Percentiles rank a stretch among this genome's conserved stretches.
Evolutionary conservation across 2,888 invertebrate genomes (phyloP).

Genomic region (Ctena decussata): DNA sequence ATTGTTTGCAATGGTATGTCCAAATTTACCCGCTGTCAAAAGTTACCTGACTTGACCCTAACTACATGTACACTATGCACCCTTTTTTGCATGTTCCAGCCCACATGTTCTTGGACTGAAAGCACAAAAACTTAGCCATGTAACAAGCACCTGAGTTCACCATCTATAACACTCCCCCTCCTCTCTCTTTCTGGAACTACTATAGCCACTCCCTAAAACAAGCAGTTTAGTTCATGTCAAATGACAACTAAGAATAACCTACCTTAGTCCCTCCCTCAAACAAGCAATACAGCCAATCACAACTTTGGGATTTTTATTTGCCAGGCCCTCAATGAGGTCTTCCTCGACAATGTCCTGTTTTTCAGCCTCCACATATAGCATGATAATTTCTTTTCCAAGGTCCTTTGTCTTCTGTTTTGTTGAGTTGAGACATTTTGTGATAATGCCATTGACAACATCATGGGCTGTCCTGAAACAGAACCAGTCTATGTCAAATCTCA

Average conservation of each 20-base stretch:
- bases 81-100: too few species aligned
- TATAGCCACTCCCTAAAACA: background rate
- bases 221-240: background rate
- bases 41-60: too few species aligned
- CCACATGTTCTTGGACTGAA: too few species aligned
- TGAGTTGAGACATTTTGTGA: constrained; percentile 97
- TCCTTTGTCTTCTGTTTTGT: constrained; percentile 97
- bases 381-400: constrained; percentile 94
- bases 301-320: constrained; percentile 98
- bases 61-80: too few species aligned
- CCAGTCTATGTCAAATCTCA: too few species aligned
- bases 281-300: constrained; percentile 94
- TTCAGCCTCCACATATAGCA: constrained; percentile 98
- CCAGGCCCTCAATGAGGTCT: constrained; percentile 96
- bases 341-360: constrained; percentile 95
- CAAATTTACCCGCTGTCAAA: too few species aligned
- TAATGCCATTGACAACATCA: constrained; percentile 95
- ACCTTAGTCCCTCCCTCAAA: constrained; percentile 91
- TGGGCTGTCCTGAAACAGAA: constrained; percentile 91
- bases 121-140: too few species aligned
- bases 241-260: background rate
- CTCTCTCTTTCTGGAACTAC: too few species aligned
- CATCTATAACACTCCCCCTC: too few species aligned
- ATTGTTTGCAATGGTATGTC: too few species aligned
- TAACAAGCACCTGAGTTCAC: too few species aligned